phyloP scores from a whole-genome alignment of 2,113 vertebrate genomes.

The Fulmarus glacialis region DNA sequence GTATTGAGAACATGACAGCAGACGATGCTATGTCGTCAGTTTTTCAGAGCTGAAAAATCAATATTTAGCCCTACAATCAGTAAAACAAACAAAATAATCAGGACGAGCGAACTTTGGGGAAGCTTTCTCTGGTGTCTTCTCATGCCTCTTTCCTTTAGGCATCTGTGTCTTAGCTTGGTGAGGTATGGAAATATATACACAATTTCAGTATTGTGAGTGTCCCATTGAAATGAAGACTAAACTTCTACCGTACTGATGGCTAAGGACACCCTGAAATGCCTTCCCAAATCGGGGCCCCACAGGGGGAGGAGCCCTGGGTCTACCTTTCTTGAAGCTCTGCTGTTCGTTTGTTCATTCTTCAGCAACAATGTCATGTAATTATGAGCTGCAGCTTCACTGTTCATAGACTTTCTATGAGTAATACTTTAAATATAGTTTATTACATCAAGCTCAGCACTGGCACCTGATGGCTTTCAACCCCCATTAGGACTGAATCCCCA shows the following conservation, averaged over 20 bases:
- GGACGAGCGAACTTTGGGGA: neutral
- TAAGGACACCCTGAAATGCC: neutral
- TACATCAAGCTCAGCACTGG: neutral
- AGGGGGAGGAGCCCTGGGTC: neutral
- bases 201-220: neutral
- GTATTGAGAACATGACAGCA: constrained; percentile 11
- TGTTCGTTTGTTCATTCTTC: neutral
- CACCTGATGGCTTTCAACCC: neutral
- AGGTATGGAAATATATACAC: neutral
- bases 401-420: neutral
- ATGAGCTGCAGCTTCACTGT: neutral
- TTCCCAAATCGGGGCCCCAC: neutral
- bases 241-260: accelerated
- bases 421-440: neutral
- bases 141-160: neutral
- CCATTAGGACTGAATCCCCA: neutral
- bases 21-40: neutral
- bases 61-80: neutral
- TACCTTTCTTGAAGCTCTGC: neutral
- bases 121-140: neutral
- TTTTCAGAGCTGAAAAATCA: constrained; percentile 1
- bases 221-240: neutral
- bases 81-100: neutral
- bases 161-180: neutral
- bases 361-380: neutral